Evolutionary conservation across 2,113 vertebrate species (phyloP), one percentile per base, ranked within the genome.

Genomic region (Panthera leo): DNA sequence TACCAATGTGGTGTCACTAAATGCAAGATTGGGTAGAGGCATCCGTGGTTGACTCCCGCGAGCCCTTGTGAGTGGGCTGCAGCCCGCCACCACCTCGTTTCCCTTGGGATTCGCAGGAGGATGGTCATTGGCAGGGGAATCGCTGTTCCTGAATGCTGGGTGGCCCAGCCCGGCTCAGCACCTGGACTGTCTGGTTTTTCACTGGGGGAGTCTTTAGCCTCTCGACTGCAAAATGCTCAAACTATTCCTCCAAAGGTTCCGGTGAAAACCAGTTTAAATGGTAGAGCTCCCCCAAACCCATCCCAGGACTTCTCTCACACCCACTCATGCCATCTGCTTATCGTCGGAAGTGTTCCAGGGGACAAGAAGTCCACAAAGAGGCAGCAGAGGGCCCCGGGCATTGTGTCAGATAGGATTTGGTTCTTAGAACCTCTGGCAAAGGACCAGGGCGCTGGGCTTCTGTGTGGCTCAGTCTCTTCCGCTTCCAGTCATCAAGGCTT

Each of bases 111-210:
- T 25, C 25, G 0, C 27, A 25, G 80, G 19, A 63, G n/a, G 51
- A 12, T 0, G 3, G 7, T 1, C 3, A 29, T 5, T 1, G n/a
- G 7, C 23, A 53, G n/a, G 16, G 82, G 45, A 39, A 34, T 48
- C 12, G 1, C 65, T 1, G 11, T 11, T 14, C 7, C 63, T 23
- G 6, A 85, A 34, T 0, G 5, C 2, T 34, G 9, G 6, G 13
- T 7, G 48, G n/a, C 15, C 68, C 3, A 5, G 13, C 29, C 65
- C 19, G 23, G 27, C 48, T 92, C 3, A 34, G 23, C 71, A 16
- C 73, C 82, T 45, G 15, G 19, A 5, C 34, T 36, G 1, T 25
- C 86, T 78, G 68, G 14, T 55, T 68, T 68, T 90, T 51, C 45
- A 58, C 36, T 15, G 3, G 14, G 48, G 23, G 45, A 9, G 31